A percentile compares a stretch with the other conserved stretches of the same genome.
phyloP scores from a whole-genome alignment of 2,113 vertebrate species.

The Litocranius walleri region DNA sequence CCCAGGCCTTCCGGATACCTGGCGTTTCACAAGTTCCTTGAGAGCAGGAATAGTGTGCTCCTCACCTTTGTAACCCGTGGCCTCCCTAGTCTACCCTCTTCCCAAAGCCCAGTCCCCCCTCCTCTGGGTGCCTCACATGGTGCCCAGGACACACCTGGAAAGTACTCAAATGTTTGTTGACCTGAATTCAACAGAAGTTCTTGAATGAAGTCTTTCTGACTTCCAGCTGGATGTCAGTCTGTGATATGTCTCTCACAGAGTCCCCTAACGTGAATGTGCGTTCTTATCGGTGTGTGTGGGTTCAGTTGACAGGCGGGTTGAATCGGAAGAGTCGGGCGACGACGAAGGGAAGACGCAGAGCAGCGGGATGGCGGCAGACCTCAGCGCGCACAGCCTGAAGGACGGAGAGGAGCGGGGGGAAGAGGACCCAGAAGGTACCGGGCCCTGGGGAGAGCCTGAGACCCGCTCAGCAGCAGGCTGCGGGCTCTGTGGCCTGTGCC shows the following conservation, averaged over 20 bases:
- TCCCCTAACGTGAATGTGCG: not conserved
- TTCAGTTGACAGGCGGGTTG: constrained; percentile 91
- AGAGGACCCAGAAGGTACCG: constrained; percentile 58
- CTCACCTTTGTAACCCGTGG: not conserved
- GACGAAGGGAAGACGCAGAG: constrained; percentile 91
- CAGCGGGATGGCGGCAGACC: constrained; percentile 84
- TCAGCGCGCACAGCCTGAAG: constrained; percentile 82
- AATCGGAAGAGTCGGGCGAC: constrained; percentile 96
- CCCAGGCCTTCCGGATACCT: not conserved
- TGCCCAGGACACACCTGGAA: not conserved
- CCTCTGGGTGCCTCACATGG: not conserved
- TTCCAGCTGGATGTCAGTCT: not conserved
- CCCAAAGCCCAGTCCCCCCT: not conserved
- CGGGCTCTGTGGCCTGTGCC: accelerated
- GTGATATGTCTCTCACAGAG: not conserved
- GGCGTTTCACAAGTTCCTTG: not conserved
- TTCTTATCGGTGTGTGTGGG: not conserved
- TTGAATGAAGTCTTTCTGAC: not conserved
- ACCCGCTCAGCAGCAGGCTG: not conserved
- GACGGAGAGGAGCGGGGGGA: constrained; percentile 77
- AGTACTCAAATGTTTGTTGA: not conserved
- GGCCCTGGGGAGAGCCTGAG: accelerated
- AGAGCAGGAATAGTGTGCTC: not conserved
- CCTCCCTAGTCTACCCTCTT: not conserved
- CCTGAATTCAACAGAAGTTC: not conserved